phyloP scores from a whole-genome alignment of 2,888 invertebrate species.

The Entomobrya proxima region DNA sequence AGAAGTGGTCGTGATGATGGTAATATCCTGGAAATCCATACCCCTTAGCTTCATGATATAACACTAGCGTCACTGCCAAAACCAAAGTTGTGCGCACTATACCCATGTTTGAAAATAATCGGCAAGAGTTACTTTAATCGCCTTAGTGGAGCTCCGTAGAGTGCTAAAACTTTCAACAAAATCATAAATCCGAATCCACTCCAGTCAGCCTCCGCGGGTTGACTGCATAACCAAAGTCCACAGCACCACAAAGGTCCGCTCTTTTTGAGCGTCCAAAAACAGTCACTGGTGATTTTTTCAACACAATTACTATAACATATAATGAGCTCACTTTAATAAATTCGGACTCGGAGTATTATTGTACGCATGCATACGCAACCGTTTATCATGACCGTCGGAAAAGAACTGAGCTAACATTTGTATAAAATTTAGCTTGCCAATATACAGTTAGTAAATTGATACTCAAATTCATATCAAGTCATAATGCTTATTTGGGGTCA shows the following conservation, averaged over 20 bases:
- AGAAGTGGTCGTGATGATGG: conserved; percentile 41
- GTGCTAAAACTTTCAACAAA: background rate
- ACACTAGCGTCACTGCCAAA: conserved; percentile 37
- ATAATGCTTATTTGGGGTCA: background rate
- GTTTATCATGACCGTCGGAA: conserved; percentile 37
- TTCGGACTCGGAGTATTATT: too few species aligned
- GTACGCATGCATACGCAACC: too few species aligned
- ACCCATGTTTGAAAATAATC: conserved; percentile 34
- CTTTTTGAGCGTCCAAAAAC: background rate
- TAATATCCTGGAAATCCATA: conserved; percentile 25
- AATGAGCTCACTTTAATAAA: background rate
- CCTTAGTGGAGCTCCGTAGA: conserved; percentile 13
- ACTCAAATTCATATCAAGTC: background rate
- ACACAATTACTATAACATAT: background rate
- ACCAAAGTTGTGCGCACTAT: conserved; percentile 26
- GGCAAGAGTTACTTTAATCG: background rate
- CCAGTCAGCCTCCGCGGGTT: conserved; percentile 34
- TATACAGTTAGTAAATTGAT: too few species aligned
- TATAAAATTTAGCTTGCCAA: background rate
- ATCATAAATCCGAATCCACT: conserved; percentile 26
- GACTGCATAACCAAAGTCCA: conserved; percentile 22
- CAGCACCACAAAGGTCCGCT: background rate
- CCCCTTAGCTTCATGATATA: conserved; percentile 25
- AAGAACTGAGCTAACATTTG: conserved; percentile 32
- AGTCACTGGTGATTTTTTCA: background rate